Conservation (phyloP, 2,888 invertebrate species). For the Meandrusa payeni region DNA sequence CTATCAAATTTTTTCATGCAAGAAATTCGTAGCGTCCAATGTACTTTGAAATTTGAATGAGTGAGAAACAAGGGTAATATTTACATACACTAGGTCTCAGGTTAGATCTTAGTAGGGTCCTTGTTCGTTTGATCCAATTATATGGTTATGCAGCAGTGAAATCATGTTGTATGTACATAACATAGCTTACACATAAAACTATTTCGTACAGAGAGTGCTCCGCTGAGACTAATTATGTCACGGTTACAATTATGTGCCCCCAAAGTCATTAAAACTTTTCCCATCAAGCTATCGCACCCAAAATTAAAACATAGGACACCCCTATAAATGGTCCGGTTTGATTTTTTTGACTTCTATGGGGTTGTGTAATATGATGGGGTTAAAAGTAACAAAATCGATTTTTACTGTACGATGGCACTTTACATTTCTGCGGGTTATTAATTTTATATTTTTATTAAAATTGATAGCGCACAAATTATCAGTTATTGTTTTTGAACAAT, state of each 20-base stretch:
- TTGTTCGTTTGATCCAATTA: no score
- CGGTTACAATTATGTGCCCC: slow-evolving; percentile 36
- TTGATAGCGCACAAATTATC: background rate
- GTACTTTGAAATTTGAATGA: no score
- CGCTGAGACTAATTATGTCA: slow-evolving; percentile 42
- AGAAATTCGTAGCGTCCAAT: no score
- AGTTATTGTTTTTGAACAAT: no score
- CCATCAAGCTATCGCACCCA: slow-evolving; percentile 53
- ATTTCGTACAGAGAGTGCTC: background rate
- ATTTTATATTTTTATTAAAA: slow-evolving; percentile 6
- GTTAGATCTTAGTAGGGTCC: no score
- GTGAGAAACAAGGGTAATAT: no score
- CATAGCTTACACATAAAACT: background rate
- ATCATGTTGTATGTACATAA: background rate
- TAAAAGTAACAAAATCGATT: slow-evolving; percentile 34
- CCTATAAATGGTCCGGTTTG: slow-evolving; percentile 50
- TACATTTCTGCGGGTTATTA: slow-evolving; percentile 41
- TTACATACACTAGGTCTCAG: no score
- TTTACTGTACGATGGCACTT: slow-evolving; percentile 40
- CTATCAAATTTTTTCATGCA: no score
- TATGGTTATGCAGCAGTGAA: no score
- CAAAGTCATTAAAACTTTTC: slow-evolving; percentile 57
- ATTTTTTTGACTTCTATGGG: slow-evolving; percentile 43
- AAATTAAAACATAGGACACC: slow-evolving; percentile 68
- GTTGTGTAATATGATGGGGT: slow-evolving; percentile 39